Conservation (phyloP, 1,140 invertebrate species). For the Thaumatotibia leucotreta region DNA sequence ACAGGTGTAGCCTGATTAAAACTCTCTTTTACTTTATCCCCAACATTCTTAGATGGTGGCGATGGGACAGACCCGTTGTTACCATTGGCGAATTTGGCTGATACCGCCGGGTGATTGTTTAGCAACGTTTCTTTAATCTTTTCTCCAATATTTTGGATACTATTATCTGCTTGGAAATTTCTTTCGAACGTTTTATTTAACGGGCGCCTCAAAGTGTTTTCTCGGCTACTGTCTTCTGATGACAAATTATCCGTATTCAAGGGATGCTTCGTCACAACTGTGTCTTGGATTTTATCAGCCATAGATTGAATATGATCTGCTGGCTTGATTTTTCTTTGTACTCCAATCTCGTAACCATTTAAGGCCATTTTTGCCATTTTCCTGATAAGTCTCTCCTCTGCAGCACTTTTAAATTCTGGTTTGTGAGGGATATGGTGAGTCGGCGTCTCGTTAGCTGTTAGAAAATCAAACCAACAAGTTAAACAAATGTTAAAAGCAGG, state of each 20-base stretch:
- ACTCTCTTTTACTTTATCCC: conserved; percentile 1
- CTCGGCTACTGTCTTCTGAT: conserved; percentile 49
- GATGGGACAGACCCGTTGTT: conserved; percentile 45
- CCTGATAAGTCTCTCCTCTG: conserved; percentile 77
- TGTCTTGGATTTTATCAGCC: conserved; percentile 74
- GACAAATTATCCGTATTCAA: conserved; percentile 52
- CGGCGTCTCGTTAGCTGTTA: conserved; percentile 71
- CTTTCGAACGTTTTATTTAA: conserved; percentile 38
- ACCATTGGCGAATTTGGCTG: conserved; percentile 25
- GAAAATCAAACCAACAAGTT: conserved; percentile 55
- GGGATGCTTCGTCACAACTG: conserved; percentile 73
- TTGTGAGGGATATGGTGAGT: conserved; percentile 41
- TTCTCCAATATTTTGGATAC: conserved; percentile 32
- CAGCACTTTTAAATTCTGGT: conserved; percentile 78
- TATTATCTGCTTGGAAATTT: conserved; percentile 32
- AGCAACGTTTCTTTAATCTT: conserved; percentile 41
- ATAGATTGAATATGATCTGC: conserved; percentile 72
- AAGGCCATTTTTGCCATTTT: conserved; percentile 76
- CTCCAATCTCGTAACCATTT: conserved; percentile 74
- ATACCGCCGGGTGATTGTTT: conserved; percentile 29
- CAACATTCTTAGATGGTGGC: conserved; percentile 22
- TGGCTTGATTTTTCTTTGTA: conserved; percentile 74
- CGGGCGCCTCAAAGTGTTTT: conserved; percentile 47
- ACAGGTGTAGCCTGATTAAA: neutral
- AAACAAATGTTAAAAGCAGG: conserved; percentile 34